Evolutionary conservation across 2,113 vertebrate species (phyloP), one percentile per base, ranked within the genome.

Genomic region (Amblyornis subalaris): DNA sequence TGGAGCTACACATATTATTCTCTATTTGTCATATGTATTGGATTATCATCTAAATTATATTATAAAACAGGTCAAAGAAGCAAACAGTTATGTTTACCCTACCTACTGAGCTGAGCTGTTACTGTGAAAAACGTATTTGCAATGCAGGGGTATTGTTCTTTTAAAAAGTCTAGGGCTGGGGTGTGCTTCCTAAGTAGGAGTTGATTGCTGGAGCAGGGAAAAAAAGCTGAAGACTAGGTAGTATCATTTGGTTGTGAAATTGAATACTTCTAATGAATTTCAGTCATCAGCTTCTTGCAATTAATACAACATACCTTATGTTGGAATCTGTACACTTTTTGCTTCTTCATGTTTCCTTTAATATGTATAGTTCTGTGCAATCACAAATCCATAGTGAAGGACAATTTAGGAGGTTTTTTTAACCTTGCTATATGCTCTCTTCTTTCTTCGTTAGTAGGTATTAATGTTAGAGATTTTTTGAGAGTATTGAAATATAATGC

Each of bases 1-100:
- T 70, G 51, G 48, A 73, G 53, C 47, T 61, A 29, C 73, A 65
- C 51, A 44, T 87, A 65, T 40, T 47, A 84, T 87, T 89, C 35
- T 73, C 42, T 84, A 23, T 51, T 95, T 93, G 31, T 67, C 69
- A 38, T 69, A 78, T 65, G 29, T 80, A 51, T 84, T 88, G 66
- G 78, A 88, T 93, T 95, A 82, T 92, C 33, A 87, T 88, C 83
- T 79, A 83, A 95, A 95, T 94, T 44, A 14, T 89, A 76, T 89
- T 82, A 70, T 36, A 74, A 80, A 88, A 70, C 89, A 93, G 60
- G 62, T 87, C 45, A 64, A 88, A 95, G 70, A 83, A 89, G 61
- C 29, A 81, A 44, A 80, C 35, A 47, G 78, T 94, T 77, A 45
- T 76, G 16, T 54, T 92, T 76, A 18, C 50, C 57, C 58, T 94